Conservation (phyloP, 2,888 invertebrate species). For the Sinopyrophorus schimmeli region DNA sequence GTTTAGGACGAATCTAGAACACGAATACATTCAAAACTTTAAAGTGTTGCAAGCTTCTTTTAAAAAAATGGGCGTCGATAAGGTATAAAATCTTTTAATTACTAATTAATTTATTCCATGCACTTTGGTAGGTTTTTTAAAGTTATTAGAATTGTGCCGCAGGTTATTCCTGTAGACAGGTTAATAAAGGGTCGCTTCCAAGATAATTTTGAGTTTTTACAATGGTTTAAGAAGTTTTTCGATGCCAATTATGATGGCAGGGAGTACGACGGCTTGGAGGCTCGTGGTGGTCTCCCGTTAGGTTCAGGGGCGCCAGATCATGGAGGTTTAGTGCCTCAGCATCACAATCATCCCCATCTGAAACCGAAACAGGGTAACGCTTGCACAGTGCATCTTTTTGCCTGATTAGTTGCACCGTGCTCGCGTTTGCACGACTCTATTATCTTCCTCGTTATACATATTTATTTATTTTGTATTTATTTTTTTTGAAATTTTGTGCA, state of each 20-base stretch:
- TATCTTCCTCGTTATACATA: neutral
- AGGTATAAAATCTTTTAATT: slow-evolving; percentile 67
- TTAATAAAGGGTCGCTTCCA: slow-evolving; percentile 99
- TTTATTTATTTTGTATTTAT: slow-evolving; percentile 10
- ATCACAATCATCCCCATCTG: too few relatives aligned
- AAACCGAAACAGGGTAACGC: slow-evolving; percentile 43
- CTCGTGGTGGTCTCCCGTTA: slow-evolving; percentile 80
- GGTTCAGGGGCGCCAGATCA: slow-evolving; percentile 62
- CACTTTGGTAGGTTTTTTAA: neutral
- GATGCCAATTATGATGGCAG: slow-evolving; percentile 99
- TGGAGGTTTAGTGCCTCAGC: slow-evolving; percentile 52
- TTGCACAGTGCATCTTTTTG: slow-evolving; percentile 25
- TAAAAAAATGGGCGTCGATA: slow-evolving; percentile 97
- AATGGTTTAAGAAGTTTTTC: slow-evolving; percentile 99
- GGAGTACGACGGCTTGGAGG: slow-evolving; percentile 91
- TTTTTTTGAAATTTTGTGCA: slow-evolving; percentile 26
- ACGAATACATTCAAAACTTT: slow-evolving; percentile 99
- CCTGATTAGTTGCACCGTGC: slow-evolving; percentile 28
- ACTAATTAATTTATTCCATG: neutral
- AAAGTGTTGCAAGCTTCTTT: slow-evolving; percentile 96
- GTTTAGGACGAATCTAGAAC: slow-evolving; percentile 97
- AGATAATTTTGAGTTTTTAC: slow-evolving; percentile 99
- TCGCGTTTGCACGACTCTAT: slow-evolving; percentile 12
- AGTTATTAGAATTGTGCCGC: neutral
- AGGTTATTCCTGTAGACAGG: slow-evolving; percentile 99